These are phyloP conservation scores for Oncorhynchus keta DNA, from an alignment of 2,113 vertebrate genomes.

Conservation along the genomic window DNA sequence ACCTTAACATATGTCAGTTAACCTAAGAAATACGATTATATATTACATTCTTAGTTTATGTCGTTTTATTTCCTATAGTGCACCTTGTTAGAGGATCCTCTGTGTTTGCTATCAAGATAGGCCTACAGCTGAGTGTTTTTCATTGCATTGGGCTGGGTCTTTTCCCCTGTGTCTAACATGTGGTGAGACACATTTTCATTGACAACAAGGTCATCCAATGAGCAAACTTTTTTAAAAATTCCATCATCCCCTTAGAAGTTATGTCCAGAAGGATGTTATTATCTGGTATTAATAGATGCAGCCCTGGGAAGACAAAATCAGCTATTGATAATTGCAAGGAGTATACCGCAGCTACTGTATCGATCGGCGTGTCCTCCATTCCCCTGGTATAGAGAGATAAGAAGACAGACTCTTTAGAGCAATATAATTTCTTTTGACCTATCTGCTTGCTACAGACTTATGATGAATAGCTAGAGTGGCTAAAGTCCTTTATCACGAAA, in stretches of 20 bases:
- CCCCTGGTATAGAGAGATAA: constrained; percentile 98
- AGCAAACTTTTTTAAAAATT: constrained; percentile 60
- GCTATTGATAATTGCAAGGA: constrained; percentile 99
- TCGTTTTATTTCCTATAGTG: too few species aligned
- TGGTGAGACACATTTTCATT: constrained; percentile 61
- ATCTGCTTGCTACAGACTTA: constrained; percentile 99
- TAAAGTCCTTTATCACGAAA: constrained; percentile 99
- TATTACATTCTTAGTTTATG: too few species aligned
- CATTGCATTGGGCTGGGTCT: too few species aligned
- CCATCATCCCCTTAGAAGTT: constrained; percentile 69
- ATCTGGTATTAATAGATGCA: constrained; percentile 98
- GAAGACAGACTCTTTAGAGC: constrained; percentile 99
- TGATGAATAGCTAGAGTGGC: constrained; percentile 99
- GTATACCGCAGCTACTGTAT: constrained; percentile 96
- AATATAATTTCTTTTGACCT: constrained; percentile 99
- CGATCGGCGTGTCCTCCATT: constrained; percentile 97
- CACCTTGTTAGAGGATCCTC: too few species aligned
- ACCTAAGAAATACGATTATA: too few species aligned
- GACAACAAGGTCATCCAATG: constrained; percentile 71
- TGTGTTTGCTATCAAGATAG: too few species aligned
- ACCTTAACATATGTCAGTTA: too few species aligned
- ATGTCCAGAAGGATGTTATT: constrained; percentile 89
- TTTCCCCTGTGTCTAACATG: constrained; percentile 45
- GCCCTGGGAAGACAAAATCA: constrained; percentile 96
- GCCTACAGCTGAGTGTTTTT: neutral